A percentile compares a stretch with the other conserved stretches of the same genome.
Evolutionary conservation across 2,797 vertebrate species (phyloP).

Genomic region (Hirundo rustica): DNA sequence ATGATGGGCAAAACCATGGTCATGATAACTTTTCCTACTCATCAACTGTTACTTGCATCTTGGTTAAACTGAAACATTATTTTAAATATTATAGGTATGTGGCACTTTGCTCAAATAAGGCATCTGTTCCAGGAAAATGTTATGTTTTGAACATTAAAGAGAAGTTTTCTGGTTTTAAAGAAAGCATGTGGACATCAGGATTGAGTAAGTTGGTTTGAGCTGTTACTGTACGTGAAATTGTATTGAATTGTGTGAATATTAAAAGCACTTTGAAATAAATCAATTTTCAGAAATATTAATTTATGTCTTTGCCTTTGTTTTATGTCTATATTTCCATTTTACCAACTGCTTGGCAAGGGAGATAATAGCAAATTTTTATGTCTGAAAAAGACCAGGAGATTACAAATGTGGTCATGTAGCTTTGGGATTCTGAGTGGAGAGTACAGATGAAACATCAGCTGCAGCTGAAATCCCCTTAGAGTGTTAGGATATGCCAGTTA

Average conservation of each 20-base stretch:
- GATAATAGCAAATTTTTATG: conserved; percentile 52
- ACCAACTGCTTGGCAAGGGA: conserved; percentile 29
- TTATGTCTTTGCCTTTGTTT: conserved; percentile 70
- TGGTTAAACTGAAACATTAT: conserved; percentile 66
- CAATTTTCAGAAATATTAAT: conserved; percentile 74
- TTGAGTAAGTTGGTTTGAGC: conserved; percentile 74
- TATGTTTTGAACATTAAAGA: conserved; percentile 75
- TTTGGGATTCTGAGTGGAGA: conserved; percentile 54
- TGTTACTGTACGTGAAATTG: conserved; percentile 69
- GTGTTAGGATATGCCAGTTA: conserved; percentile 17
- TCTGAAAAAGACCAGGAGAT: conserved; percentile 49
- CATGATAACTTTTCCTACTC: conserved; percentile 47
- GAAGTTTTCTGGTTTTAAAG: conserved; percentile 76
- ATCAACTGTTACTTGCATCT: conserved; percentile 63
- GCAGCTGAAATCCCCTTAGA: background rate
- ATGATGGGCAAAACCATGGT: background rate
- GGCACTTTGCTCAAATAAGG: conserved; percentile 71
- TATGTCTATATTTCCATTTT: conserved; percentile 67
- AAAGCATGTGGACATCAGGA: conserved; percentile 73
- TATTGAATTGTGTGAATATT: conserved; percentile 74
- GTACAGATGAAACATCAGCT: background rate
- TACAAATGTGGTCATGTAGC: background rate
- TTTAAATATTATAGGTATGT: conserved; percentile 76
- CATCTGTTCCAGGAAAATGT: conserved; percentile 77
- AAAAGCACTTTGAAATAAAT: conserved; percentile 76